Base-by-base conservation (phyloP, 2,888 invertebrate genomes). In the Campoplex capitator region DNA sequence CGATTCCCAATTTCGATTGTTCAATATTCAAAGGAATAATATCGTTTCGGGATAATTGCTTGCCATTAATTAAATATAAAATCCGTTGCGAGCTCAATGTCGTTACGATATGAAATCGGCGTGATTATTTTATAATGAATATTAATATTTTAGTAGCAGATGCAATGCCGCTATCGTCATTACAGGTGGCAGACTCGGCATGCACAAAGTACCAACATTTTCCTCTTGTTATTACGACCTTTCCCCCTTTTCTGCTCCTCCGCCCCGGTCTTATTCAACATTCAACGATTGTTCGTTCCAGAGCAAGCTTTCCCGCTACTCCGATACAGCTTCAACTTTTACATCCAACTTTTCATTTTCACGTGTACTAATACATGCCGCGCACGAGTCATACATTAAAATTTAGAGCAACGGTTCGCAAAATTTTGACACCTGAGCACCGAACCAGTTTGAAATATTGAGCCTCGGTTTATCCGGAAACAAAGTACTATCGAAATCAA, bases 361-460 rank as follows among this genome's bases (percentile, higher is more conserved):
- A 6, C 32, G 38, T 9, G 9, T 18, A 62, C n/a, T 32, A 32
- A 58, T 68, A 42, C 73, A 45, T 23, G 18, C 4, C 3, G 38
- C 38, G 6, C 45, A 38, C 62, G 18, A 62, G 48, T 38, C 38
- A 16, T 48, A 70, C 35, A 68, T 28, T 48, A 18, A 23, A 51
- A 38, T 54, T 71, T 11, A 71, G 54, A 51, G 35, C 56, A 76
- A 1, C 6, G 32, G 70, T 45, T 58, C 51, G 54, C 16, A 35
- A 73, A 83, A 77, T 77, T 76, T 62, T 65, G 54, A 78, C 71
- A 78, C 23, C 42, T 51, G 68, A 7, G 45, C 42, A 28, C 18
- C 4, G 23, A 1, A 28, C 32, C 28, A 11, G 16, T 68, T 74
- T 32, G 23, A 42, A 18, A 54, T 38, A 45, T 67, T 23, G 32